Evolutionary conservation across 2,797 vertebrate species (phyloP).

Genomic region (Lophius americanus): DNA sequence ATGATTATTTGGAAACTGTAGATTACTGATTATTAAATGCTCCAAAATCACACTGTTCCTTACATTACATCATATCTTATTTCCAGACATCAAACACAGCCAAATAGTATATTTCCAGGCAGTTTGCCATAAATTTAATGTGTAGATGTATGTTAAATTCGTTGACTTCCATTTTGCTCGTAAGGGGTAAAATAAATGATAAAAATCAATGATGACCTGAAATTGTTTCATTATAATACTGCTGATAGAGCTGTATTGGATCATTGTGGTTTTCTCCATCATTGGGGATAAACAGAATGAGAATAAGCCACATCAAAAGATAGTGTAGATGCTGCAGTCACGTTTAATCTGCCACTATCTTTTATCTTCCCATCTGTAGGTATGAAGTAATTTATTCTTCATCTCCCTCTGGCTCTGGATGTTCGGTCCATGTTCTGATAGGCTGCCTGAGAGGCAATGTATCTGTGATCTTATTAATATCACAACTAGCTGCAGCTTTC

Average conservation of each 20-base stretch:
- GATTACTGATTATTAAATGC: not conserved
- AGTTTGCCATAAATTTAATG: constrained; percentile 6
- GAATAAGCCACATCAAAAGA: constrained; percentile 21
- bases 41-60: not conserved
- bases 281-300: constrained; percentile 11
- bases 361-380: constrained; percentile 56
- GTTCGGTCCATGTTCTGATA: constrained; percentile 44
- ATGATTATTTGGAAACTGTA: not conserved
- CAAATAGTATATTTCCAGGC: not conserved
- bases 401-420: constrained; percentile 33
- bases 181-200: not conserved
- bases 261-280: not conserved
- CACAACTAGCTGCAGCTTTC: constrained; percentile 44
- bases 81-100: not conserved
- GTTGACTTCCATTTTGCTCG: constrained; percentile 15
- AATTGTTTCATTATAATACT: constrained; percentile 2
- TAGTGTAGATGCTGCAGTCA: constrained; percentile 30
- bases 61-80: not conserved
- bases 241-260: constrained; percentile 12
- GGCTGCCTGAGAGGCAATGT: constrained; percentile 38
- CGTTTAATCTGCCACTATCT: constrained; percentile 46
- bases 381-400: constrained; percentile 65
- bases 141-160: constrained; percentile 5
- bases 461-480: constrained; percentile 54
- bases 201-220: constrained; percentile 10